These are phyloP conservation scores for Heteropelma amictum DNA, from an alignment of 2,888 invertebrate species.

Conservation along the genomic window DNA sequence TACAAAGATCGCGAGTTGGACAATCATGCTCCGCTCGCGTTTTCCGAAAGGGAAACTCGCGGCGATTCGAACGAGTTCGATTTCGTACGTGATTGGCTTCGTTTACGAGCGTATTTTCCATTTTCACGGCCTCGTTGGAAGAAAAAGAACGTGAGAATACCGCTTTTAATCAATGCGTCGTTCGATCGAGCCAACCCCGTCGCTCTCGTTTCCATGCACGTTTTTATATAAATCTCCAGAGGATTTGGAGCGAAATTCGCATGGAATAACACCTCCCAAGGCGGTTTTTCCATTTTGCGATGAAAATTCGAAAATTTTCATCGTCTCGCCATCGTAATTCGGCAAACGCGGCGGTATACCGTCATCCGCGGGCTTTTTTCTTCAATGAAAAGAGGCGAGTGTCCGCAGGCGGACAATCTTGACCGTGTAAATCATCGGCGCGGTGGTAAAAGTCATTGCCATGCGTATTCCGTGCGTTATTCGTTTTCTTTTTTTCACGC, in stretches of 20 bases:
- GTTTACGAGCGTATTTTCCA: too few species aligned
- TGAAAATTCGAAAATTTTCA: background rate
- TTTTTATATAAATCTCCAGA: too few species aligned
- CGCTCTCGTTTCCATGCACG: too few species aligned
- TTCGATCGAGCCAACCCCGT: too few species aligned
- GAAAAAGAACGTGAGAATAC: slow-evolving; percentile 5
- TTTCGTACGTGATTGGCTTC: background rate
- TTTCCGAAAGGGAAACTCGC: slow-evolving; percentile 1
- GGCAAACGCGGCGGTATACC: too few species aligned
- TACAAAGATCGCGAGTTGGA: background rate
- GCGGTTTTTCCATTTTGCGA: too few species aligned
- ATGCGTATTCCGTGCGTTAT: slow-evolving; percentile 11
- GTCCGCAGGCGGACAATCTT: slow-evolving; percentile 21
- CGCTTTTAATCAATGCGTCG: background rate
- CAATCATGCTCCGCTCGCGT: too few species aligned
- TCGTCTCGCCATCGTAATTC: background rate
- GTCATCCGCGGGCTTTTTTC: too few species aligned
- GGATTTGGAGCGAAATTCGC: too few species aligned
- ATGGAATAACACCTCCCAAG: too few species aligned
- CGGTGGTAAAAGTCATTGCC: slow-evolving; percentile 42
- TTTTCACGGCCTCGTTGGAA: background rate
- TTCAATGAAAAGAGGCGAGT: background rate
- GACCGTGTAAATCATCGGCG: slow-evolving; percentile 26
- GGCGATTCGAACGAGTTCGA: slow-evolving; percentile 7
- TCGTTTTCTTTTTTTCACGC: slow-evolving; percentile 4